Base-by-base conservation (phyloP, 2,888 invertebrate species). In the Steinernema carpocapsae region DNA sequence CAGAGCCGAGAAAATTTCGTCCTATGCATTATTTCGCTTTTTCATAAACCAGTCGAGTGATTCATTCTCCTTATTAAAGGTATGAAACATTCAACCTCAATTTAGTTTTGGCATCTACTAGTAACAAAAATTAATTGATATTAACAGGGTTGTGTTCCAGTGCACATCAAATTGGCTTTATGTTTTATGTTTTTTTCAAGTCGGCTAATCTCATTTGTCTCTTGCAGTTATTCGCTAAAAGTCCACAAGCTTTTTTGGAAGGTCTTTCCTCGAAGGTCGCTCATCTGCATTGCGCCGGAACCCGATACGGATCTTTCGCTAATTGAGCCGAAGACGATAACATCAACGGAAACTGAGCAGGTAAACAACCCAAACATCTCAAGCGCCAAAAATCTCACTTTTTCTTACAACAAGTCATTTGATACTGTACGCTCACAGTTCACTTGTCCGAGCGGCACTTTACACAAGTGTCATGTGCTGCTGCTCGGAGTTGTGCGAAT, bases 401-500 rank as follows among this genome's bases (percentile, higher is more conserved):
- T 37, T 14, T n/a, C 17, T 48, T 26, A 64, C 64, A 32, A n/a
- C 17, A n/a, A 37, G 64, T 26, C 64, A 64, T 64, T 32, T 29
- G 32, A 64, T 64, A 64, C 64, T 64, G 56, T 56, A 56, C 24
- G 24, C 22, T 7, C 56, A 56, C 56, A 17, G 22, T 26, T 22
- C 56, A 26, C 56, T 56, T 56, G 64, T 29, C 64, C 17, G 48
- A 12, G 29, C 32, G 12, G 32, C 64, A 64, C 64, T 64, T 64
- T 64, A 64, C 64, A 64, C 64, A 64, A 32, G 19, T 12, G 37
- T 19, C 7, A 32, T 64, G n/a, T n/a, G n/a, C 64, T 64, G 64
- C 64, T 64, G 64, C 64, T 29, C 64, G 64, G 26, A 64, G 17
- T 64, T 64, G 64, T 64, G 64, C 64, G 32, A 64, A 64, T 6